phyloP scores from a whole-genome alignment of 35 echinoderm and acorn worm genomes.

The Lytechinus variegatus region DNA sequence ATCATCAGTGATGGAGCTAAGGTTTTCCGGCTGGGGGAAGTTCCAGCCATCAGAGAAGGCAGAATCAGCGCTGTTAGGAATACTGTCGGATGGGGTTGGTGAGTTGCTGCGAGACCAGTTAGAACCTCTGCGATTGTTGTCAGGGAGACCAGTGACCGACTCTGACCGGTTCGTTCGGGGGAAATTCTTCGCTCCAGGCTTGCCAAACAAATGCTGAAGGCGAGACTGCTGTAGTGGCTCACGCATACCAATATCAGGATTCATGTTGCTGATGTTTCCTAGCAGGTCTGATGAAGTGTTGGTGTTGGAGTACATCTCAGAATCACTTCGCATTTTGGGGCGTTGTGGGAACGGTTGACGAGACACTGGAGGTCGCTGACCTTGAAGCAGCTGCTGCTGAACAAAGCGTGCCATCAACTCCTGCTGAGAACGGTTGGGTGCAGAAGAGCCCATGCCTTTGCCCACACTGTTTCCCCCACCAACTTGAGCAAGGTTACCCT shows the following conservation, averaged over 20 bases:
- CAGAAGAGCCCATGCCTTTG: constrained; percentile 30
- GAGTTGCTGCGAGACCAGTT: constrained; percentile 93
- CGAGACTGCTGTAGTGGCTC: constrained; percentile 85
- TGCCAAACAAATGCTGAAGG: constrained; percentile 85
- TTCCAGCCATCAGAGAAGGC: constrained; percentile 87
- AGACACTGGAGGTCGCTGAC: constrained; percentile 60
- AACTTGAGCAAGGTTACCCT: constrained; percentile 38
- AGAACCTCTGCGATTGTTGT: constrained; percentile 61
- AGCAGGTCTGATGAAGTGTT: constrained; percentile 45
- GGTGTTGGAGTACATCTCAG: constrained; percentile 68
- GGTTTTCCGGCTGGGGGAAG: constrained; percentile 62
- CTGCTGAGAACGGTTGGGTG: constrained; percentile 48
- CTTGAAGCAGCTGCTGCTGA: constrained; percentile 73
- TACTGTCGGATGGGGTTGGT: constrained; percentile 81
- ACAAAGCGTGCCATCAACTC: constrained; percentile 63
- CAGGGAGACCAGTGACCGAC: constrained; percentile 59
- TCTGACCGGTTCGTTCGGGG: constrained; percentile 58
- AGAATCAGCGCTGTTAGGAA: constrained; percentile 84
- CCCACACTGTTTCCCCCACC: constrained; percentile 26
- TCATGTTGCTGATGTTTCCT: constrained; percentile 50
- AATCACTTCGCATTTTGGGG: constrained; percentile 61
- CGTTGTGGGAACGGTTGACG: constrained; percentile 59
- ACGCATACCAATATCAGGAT: constrained; percentile 67
- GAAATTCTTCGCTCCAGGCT: constrained; percentile 59
- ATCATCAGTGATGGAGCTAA: constrained; percentile 52